phyloP scores from a whole-genome alignment of 1,140 invertebrate species.

The Pseudomyrmex concolor region DNA sequence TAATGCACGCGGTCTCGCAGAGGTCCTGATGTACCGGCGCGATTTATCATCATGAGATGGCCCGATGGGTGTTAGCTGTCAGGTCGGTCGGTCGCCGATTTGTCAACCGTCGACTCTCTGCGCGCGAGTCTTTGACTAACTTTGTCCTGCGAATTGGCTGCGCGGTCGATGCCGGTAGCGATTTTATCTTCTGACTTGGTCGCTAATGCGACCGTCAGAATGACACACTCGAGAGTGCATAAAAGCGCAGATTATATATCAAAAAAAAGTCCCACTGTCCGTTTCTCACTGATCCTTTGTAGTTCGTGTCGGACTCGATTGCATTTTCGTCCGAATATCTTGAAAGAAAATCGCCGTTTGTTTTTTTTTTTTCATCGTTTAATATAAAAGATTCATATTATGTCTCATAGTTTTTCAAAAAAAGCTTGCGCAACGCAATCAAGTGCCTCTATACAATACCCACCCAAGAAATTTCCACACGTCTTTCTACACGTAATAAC shows the following conservation, averaged over 20 bases:
- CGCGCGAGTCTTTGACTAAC: constrained; percentile 55
- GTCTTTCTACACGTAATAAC: not conserved
- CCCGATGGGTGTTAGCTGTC: constrained; percentile 73
- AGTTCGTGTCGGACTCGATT: constrained; percentile 29
- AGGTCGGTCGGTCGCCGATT: constrained; percentile 69
- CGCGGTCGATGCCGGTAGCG: constrained; percentile 40
- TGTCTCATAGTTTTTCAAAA: no score
- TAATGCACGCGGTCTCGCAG: constrained; percentile 61
- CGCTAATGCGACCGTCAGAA: constrained; percentile 68
- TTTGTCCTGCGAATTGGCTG: constrained; percentile 64
- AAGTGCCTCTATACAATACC: no score
- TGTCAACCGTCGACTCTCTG: constrained; percentile 70
- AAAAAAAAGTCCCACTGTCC: constrained; percentile 22
- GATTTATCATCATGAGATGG: constrained; percentile 73
- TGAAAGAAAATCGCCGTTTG: not conserved
- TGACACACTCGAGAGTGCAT: constrained; percentile 60
- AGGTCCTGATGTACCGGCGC: constrained; percentile 60
- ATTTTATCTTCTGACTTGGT: constrained; percentile 63
- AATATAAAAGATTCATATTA: no score
- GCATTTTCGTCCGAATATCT: not conserved
- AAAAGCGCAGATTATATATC: constrained; percentile 57
- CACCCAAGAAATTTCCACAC: not conserved
- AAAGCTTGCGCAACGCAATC: no score
- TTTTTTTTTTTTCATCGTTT: not conserved
- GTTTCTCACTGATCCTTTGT: constrained; percentile 28